These are phyloP conservation scores for Pyrochroa serraticornis DNA, from an alignment of 2,888 invertebrate genomes.

Conservation along the genomic window DNA sequence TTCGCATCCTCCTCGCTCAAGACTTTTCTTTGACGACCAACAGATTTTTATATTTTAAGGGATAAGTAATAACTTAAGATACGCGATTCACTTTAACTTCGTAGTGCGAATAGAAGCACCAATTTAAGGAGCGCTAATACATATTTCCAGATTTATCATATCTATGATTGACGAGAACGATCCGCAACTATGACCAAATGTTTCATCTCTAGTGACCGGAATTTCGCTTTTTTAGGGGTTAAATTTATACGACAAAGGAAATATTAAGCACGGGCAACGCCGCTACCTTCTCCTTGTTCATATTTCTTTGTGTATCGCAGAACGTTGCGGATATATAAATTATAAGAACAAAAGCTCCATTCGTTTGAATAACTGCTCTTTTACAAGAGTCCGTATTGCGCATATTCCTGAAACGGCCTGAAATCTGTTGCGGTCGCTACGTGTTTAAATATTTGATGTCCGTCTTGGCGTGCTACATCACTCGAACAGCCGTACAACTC, in stretches of 20 bases:
- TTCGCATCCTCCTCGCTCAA: too few relatives aligned
- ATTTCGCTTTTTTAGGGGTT: background rate
- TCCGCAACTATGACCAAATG: background rate
- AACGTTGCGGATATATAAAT: constrained; percentile 15
- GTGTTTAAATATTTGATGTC: constrained; percentile 24
- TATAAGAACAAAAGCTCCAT: constrained; percentile 11
- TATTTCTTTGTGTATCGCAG: constrained; percentile 9
- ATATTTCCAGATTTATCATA: too few relatives aligned
- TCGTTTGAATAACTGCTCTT: constrained; percentile 7
- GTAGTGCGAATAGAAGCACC: too few relatives aligned
- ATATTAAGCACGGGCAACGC: constrained; percentile 8
- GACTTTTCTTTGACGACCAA: too few relatives aligned
- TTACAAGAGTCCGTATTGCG: constrained; percentile 3
- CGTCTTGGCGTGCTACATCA: constrained; percentile 16
- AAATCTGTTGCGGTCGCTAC: constrained; percentile 17
- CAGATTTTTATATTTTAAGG: too few relatives aligned
- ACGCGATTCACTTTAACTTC: too few relatives aligned
- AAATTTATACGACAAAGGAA: constrained; percentile 10
- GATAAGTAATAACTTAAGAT: too few relatives aligned
- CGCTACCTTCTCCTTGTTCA: constrained; percentile 11
- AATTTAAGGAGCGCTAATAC: too few relatives aligned
- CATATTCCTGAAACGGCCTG: constrained; percentile 3
- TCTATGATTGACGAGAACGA: too few relatives aligned
- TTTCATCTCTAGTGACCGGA: background rate
- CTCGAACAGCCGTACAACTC: constrained; percentile 19